Evolutionary conservation across 2,797 vertebrate genomes (phyloP), one percentile per base, ranked within the genome.

Genomic region (Crenuchus spilurus): DNA sequence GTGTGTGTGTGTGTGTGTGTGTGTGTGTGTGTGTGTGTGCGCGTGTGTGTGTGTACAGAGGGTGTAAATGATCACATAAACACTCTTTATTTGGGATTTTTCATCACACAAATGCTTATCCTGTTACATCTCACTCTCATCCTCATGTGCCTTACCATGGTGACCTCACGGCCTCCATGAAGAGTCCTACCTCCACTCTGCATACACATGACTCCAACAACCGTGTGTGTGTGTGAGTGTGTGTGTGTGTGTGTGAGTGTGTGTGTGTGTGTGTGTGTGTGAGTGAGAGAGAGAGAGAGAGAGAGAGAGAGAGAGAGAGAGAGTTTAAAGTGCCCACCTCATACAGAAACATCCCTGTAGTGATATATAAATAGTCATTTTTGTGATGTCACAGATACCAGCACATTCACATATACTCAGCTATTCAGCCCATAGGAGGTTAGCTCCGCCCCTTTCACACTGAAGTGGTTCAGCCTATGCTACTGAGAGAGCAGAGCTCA

Each of bases 31-130:
- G 22, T 69, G 18, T 20, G 44, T 24, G 52, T 58, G 42, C 74
- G 35, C 68, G 31, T 66, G 35, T 75, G 64, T 72, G 79, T 82
- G 26, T 82, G 31, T 75, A 14, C 4, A 2, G 4, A 67, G 69
- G 31, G 30, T 72, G 33, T 46, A 39, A 31, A 20, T 58, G 31
- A 52, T 37, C 70, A 74, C 76, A 70, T 61, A 44, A 63, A 76
- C 26, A 20, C 31, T 60, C 51, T 72, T 70, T 79, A 81, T 78
- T 67, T 76, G 75, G 51, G 80, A 75, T 55, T 46, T 41, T 67
- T 76, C 77, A 85, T 82, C 70, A 73, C 77, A 84, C 55, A 46
- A 63, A 70, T 86, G 87, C 85, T 87, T 87, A 83, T 89, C 72
- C 74, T 71, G 58, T 42, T 72, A 16, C 60, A 73, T n/a, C n/a